Evolutionary conservation across 2,113 vertebrate species (phyloP), one percentile per base, ranked within the genome.

Genomic region (Puffinus mauretanicus): DNA sequence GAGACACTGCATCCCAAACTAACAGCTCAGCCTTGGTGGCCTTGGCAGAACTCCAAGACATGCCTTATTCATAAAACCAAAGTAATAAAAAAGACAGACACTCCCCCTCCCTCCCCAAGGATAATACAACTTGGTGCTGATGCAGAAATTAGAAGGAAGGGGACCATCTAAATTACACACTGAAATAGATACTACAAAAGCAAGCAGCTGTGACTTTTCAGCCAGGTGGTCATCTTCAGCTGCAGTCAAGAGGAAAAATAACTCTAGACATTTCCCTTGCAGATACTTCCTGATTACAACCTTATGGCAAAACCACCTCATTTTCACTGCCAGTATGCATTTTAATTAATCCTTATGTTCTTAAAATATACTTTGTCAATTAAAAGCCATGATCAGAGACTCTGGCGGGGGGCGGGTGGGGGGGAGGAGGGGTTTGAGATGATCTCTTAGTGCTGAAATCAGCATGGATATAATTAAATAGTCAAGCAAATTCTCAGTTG

Each of bases 141-240:
- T 32, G 34, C 73, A 91, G 77, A 92, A 95, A 93, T 82, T 30
- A 82, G 54, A 84, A 95, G 70, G 84, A 91, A 94, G 54, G 32
- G 70, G 70, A 79, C 40, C 57, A 77, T 76, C 61, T 91, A 69
- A 91, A 93, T 94, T 72, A 95, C 73, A 94, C 22, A 32, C 80
- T 70, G 61, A 82, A 92, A 94, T 3, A 92, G 61, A 94, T 16
- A 57, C 47, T 79, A 94, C 44, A 76, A 77, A 90, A 94, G 90
- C 70, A 87, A 96, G 78, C 95, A 97, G 95, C 94, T 95, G 94
- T 58, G 71, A 49, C 73, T 70, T 58, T 72, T 95, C 94, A 95
- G 95, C 89, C 94, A 94, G 88, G 91, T 94, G 91, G 94, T 82
- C 95, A 82, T 93, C 90, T 70, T 88, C 90, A 95, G 75, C 91